Evolutionary conservation across 2,113 vertebrate species (phyloP).

Genomic region (Lutjanus erythropterus): DNA sequence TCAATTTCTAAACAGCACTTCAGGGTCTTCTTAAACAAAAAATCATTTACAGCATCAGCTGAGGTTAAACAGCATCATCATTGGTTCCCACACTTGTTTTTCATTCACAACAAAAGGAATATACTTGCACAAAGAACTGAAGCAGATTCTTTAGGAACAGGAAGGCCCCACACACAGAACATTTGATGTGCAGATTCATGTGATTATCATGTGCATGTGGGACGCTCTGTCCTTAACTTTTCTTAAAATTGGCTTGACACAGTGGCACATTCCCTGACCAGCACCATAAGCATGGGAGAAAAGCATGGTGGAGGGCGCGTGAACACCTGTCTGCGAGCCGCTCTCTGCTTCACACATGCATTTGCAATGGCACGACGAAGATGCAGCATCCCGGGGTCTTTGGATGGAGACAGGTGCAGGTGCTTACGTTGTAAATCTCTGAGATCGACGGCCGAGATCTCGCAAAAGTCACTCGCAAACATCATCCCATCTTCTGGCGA

Average conservation of each 20-base stretch:
- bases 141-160: slow-evolving; percentile 65
- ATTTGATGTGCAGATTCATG: slow-evolving; percentile 71
- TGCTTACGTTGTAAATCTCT: slow-evolving; percentile 52
- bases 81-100: slow-evolving; percentile 39
- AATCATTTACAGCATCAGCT: slow-evolving; percentile 58
- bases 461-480: slow-evolving; percentile 39
- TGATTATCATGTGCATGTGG: slow-evolving; percentile 74
- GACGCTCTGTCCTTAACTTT: slow-evolving; percentile 38
- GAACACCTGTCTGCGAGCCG: slow-evolving; percentile 27
- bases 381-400: slow-evolving; percentile 77
- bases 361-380: slow-evolving; percentile 71
- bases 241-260: slow-evolving; percentile 51
- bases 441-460: slow-evolving; percentile 30
- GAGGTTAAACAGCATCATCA: slow-evolving; percentile 60
- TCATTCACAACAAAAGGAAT: slow-evolving; percentile 65
- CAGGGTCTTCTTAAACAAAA: slow-evolving; percentile 67
- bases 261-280: slow-evolving; percentile 67
- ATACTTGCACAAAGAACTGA: slow-evolving; percentile 70
- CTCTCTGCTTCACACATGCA: slow-evolving; percentile 68
- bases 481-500: slow-evolving; percentile 24
- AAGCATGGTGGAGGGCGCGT: slow-evolving; percentile 64
- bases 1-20: slow-evolving; percentile 76
- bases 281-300: slow-evolving; percentile 68
- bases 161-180: slow-evolving; percentile 66
- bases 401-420: slow-evolving; percentile 69